A percentile compares a stretch with the other conserved stretches of the same genome.
Evolutionary conservation across 2,113 vertebrate species (phyloP).

Genomic region (Lepus americanus): DNA sequence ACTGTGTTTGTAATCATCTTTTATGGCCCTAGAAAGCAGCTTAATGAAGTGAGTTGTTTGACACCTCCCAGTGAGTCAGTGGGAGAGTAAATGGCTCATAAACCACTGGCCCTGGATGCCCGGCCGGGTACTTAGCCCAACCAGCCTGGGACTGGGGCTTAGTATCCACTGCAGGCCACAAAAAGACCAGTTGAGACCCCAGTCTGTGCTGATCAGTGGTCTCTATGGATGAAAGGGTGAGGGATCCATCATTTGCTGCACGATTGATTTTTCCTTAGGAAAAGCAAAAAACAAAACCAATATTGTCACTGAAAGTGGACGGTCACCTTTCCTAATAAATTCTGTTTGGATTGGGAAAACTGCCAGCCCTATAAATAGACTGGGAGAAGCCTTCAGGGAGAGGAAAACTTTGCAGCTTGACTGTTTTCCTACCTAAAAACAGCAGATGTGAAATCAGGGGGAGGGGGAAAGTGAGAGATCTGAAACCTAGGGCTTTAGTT

Average conservation of each 20-base stretch:
- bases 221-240: slow-evolving; percentile 64
- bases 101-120: neutral
- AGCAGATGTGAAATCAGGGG: neutral
- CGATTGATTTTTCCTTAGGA: slow-evolving; percentile 70
- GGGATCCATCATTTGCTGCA: slow-evolving; percentile 58
- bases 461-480: slow-evolving; percentile 20
- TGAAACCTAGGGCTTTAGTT: neutral
- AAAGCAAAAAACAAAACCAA: slow-evolving; percentile 64
- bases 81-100: neutral
- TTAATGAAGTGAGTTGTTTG: neutral
- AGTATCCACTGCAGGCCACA: slow-evolving; percentile 28
- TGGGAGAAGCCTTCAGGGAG: slow-evolving; percentile 43
- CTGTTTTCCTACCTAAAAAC: slow-evolving; percentile 53
- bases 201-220: slow-evolving; percentile 55
- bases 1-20: neutral
- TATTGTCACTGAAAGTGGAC: slow-evolving; percentile 36
- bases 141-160: slow-evolving; percentile 48
- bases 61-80: neutral
- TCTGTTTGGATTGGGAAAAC: slow-evolving; percentile 58
- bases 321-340: slow-evolving; percentile 61
- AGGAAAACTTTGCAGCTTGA: neutral
- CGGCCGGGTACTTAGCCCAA: neutral
- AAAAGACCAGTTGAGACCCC: slow-evolving; percentile 24
- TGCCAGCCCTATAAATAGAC: slow-evolving; percentile 69
- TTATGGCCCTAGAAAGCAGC: slow-evolving; percentile 21